Evolutionary conservation across 1,140 invertebrate genomes (phyloP).

Genomic region (Bombus breviceps): DNA sequence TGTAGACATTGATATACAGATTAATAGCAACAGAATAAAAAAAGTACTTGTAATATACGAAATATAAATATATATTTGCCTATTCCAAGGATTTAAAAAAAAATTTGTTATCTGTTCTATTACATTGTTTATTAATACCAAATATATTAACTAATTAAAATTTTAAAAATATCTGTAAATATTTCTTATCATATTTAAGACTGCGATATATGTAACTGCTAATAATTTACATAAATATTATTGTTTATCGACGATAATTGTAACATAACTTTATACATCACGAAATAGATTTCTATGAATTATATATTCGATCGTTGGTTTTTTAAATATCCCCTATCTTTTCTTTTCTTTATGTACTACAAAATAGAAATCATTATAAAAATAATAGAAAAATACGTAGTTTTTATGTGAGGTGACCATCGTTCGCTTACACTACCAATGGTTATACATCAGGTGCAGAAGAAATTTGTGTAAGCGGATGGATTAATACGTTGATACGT

Average conservation of each 20-base stretch:
- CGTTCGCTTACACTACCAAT: not conserved
- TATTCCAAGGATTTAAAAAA: not conserved
- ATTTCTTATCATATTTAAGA: not conserved
- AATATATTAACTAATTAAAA: not conserved
- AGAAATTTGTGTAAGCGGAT: conserved; percentile 28
- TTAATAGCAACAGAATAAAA: not conserved
- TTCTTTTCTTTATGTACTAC: not conserved
- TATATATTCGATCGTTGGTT: not conserved
- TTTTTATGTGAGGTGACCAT: not conserved
- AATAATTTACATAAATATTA: not conserved
- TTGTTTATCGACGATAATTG: not conserved
- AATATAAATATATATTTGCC: not conserved
- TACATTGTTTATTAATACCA: not conserved
- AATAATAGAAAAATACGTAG: not conserved
- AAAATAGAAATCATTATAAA: not conserved
- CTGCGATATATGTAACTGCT: no score
- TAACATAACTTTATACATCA: not conserved
- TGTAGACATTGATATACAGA: not conserved
- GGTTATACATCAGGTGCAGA: conserved; percentile 10
- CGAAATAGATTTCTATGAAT: not conserved
- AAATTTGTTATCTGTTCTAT: not conserved
- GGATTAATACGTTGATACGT: conserved; percentile 37
- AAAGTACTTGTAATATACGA: not conserved
- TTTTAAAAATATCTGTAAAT: not conserved
- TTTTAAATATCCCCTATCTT: not conserved